phyloP scores from a whole-genome alignment of 2,797 vertebrate species.

The Hirundo rustica region DNA sequence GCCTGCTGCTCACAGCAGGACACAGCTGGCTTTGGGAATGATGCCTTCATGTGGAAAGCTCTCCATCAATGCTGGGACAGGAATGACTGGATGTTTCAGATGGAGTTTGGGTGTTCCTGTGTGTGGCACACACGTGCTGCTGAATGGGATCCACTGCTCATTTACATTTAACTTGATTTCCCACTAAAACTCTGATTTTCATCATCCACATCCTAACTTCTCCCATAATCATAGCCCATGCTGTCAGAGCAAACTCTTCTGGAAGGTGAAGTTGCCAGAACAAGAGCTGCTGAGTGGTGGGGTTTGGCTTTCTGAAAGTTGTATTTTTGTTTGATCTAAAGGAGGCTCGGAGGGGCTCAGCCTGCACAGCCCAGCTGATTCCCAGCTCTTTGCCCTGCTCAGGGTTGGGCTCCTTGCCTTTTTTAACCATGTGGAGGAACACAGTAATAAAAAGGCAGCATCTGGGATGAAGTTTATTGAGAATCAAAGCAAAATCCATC shows the following conservation, averaged over 20 bases:
- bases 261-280: not conserved
- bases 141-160: not conserved
- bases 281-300: not conserved
- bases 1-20: not conserved
- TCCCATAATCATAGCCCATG: not conserved
- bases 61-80: not conserved
- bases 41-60: fast-evolving
- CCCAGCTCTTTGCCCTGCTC: not conserved
- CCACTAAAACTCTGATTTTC: not conserved
- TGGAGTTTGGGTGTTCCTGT: fast-evolving
- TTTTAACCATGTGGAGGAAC: not conserved
- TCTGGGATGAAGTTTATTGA: not conserved
- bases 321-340: not conserved
- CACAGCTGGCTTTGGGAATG: not conserved
- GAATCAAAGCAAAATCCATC: not conserved
- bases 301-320: not conserved
- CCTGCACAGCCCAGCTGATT: not conserved
- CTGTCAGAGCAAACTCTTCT: not conserved
- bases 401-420: not conserved
- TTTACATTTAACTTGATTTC: not conserved
- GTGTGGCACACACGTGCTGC: fast-evolving
- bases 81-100: fast-evolving
- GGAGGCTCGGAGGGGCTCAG: not conserved
- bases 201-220: not conserved
- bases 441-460: not conserved